phyloP scores from a whole-genome alignment of 2,797 vertebrate species.

The Lepus oiostolus region DNA sequence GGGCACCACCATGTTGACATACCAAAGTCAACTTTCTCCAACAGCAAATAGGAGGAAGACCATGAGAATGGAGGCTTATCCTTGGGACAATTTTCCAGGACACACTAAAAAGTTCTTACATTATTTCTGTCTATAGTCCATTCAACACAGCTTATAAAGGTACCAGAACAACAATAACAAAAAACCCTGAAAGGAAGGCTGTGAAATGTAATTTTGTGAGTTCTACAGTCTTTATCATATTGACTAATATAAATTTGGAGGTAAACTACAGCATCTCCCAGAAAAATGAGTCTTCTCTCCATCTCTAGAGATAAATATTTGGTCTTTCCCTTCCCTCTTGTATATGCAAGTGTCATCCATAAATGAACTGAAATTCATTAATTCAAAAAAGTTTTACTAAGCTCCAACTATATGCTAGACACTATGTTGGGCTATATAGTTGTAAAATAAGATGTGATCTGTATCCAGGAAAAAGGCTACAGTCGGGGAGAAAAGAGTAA shows the following conservation, averaged over 20 bases:
- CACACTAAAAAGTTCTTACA: background rate
- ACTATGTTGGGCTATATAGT: background rate
- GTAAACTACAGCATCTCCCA: background rate
- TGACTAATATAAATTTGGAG: slow-evolving; percentile 4
- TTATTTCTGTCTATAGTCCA: background rate
- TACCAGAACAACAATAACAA: background rate
- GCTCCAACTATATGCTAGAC: background rate
- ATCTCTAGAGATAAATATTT: background rate
- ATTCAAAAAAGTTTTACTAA: background rate
- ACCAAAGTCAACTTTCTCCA: background rate
- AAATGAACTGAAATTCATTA: background rate
- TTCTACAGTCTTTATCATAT: background rate
- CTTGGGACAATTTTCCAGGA: background rate
- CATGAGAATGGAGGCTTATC: background rate
- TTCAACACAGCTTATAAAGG: background rate
- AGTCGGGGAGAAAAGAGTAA: background rate
- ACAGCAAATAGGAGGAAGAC: background rate
- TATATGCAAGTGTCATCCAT: background rate
- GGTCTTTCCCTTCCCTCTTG: background rate
- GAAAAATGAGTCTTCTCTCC: background rate
- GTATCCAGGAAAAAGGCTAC: background rate
- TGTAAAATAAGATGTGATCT: background rate
- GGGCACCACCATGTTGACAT: background rate
- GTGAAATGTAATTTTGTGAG: background rate
- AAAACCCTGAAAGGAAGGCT: background rate